These are phyloP conservation scores for Caenorhabditis inopinata DNA, from an alignment of 1,140 invertebrate genomes.

Conservation along the genomic window DNA sequence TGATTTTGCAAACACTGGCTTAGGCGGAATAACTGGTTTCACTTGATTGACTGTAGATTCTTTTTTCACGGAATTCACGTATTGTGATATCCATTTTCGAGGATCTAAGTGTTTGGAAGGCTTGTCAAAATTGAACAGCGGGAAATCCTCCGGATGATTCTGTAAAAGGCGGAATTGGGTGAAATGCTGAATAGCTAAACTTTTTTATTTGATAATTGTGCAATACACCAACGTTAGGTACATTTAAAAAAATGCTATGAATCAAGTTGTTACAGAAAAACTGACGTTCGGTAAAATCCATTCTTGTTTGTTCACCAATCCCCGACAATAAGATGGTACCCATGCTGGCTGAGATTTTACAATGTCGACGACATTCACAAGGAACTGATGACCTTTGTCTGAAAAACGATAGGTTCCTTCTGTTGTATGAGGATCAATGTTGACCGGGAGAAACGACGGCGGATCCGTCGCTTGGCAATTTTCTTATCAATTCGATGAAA, in stretches of 20 bases:
- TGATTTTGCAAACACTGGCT: not conserved
- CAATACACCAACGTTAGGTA: no score
- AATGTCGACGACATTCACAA: not conserved
- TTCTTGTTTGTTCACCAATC: not conserved
- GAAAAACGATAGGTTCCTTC: not conserved
- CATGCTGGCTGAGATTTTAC: not conserved
- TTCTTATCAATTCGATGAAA: conserved; percentile 26
- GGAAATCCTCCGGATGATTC: not conserved
- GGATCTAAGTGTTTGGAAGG: not conserved
- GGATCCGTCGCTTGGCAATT: not conserved
- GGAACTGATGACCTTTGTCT: conserved; percentile 15
- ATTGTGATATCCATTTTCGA: not conserved
- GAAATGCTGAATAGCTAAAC: no score
- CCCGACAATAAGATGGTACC: not conserved
- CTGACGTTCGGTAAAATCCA: not conserved
- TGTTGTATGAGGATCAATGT: not conserved
- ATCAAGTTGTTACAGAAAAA: not conserved
- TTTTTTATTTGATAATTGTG: no score
- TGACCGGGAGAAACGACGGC: not conserved
- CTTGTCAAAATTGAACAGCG: not conserved
- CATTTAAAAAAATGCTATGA: no score
- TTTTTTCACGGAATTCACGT: not conserved
- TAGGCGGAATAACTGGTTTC: not conserved
- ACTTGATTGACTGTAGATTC: not conserved
- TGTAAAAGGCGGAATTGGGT: no score